These are phyloP conservation scores for Drosophila obscura DNA, from an alignment of 1,140 invertebrate species.

Conservation along the genomic window DNA sequence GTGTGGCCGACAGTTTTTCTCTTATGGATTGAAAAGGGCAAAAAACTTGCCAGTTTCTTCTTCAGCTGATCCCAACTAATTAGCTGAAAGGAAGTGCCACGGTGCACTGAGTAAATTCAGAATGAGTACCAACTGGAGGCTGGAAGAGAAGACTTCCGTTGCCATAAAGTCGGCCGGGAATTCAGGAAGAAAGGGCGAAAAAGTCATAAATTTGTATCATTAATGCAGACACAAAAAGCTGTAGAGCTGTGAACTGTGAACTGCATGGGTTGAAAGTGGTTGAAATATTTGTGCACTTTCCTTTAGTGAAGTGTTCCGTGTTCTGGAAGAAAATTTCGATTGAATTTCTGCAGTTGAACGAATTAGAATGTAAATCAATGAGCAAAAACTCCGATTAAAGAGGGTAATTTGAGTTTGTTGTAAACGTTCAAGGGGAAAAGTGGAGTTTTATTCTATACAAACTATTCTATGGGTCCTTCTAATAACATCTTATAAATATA, in stretches of 20 bases:
- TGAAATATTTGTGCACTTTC: not conserved
- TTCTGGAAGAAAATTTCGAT: slow-evolving; percentile 11
- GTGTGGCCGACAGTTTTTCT: slow-evolving; percentile 1
- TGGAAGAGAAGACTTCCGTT: not conserved
- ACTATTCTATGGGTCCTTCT: no score
- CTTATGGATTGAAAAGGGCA: slow-evolving; percentile 1
- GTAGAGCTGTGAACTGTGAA: slow-evolving; percentile 2
- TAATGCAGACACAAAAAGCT: slow-evolving; percentile 28
- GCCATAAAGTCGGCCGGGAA: no score
- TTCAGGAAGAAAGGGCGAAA: not conserved
- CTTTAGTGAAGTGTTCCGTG: not conserved
- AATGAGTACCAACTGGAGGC: not conserved
- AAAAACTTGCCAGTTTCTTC: slow-evolving; percentile 20
- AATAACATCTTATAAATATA: not conserved
- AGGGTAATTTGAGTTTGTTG: no score
- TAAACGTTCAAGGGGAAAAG: no score
- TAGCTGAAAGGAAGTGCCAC: slow-evolving; percentile 25
- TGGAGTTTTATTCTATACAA: no score
- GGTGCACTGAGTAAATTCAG: not conserved
- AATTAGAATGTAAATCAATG: no score
- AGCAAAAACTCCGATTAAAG: no score
- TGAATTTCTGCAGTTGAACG: not conserved
- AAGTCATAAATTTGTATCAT: slow-evolving; percentile 48
- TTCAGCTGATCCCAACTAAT: slow-evolving; percentile 22
- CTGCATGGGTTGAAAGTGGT: not conserved